These are phyloP conservation scores for Maccullochella peelii DNA, from an alignment of 2,113 vertebrate genomes.

Conservation along the genomic window DNA sequence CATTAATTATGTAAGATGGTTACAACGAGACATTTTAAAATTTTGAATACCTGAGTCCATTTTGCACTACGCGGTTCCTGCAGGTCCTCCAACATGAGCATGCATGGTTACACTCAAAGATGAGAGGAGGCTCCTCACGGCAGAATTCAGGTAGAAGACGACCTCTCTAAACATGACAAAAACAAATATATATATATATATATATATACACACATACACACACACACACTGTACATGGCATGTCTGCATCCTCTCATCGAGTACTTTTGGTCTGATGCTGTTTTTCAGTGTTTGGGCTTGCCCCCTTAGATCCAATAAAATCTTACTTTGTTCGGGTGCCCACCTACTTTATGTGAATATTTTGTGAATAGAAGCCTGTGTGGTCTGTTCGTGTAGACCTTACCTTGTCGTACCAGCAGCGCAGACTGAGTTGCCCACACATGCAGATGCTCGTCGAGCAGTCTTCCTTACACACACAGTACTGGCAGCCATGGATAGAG, in stretches of 20 bases:
- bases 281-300: not conserved
- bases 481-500: conserved; percentile 79
- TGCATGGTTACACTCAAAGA: conserved; percentile 98
- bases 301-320: not conserved
- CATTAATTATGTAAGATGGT: not conserved
- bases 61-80: conserved; percentile 96
- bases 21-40: not conserved
- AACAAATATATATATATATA: too few species aligned
- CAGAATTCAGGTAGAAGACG: conserved; percentile 97
- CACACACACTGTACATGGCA: too few species aligned
- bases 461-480: conserved; percentile 96
- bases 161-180: conserved; percentile 84
- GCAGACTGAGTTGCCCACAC: conserved; percentile 98
- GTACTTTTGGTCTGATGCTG: not conserved
- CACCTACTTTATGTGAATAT: not conserved
- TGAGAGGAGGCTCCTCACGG: conserved; percentile 92
- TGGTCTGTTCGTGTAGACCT: conserved; percentile 26
- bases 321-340: not conserved
- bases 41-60: conserved; percentile 90
- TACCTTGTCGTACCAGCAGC: conserved; percentile 98
- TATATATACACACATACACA: not conserved
- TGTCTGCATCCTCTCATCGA: too few species aligned
- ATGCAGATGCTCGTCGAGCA: conserved; percentile 98
- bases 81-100: conserved; percentile 97
- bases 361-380: not conserved